Evolutionary conservation across 2,113 vertebrate genomes (phyloP), one percentile per base, ranked within the genome.

Genomic region (Lichenostomus cassidix): DNA sequence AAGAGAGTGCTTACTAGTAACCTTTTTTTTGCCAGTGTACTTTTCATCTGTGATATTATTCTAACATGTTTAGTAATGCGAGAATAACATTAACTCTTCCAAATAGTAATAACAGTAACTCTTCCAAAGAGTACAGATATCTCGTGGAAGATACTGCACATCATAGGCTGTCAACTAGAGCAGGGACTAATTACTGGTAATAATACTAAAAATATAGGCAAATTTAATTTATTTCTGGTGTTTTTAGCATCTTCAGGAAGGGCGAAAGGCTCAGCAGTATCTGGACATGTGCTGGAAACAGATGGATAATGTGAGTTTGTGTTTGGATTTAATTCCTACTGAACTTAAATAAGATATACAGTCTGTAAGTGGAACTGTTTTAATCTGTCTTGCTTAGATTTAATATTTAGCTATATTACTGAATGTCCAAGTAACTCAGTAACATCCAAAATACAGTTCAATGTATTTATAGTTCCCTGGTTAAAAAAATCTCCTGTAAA

Each of bases 211-310:
- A 56, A 53, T 24, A 21, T 3, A 52, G 1, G 17, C 11, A 46
- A 69, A 68, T 37, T 41, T 86, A 74, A 74, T 46, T 88, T 86
- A 10, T 82, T 74, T 97, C 25, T 90, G 74, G 29, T 95, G 81
- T 13, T 96, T 95, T 87, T 95, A 99, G 99, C 99, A 99, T 97
- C 99, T 99, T 94, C 99, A 99, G 91, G 99, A 99, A 97, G 99
- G 99, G 55, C 98, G 99, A 92, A 99, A 99, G 97, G 98, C 99
- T 77, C 99, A 99, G 91, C 99, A 99, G 77, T 98, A 98, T 98
- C 98, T 99, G 97, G 99, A 99, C 89, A 99, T 99, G 91, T 99
- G 99, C 97, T 99, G 99, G 98, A 99, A 99, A 96, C 99, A 99
- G 98, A 99, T 99, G 99, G 99, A 99, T 97, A 99, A 99, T 92